Conservation (phyloP, 2,797 vertebrate genomes). For the Falco biarmicus region DNA sequence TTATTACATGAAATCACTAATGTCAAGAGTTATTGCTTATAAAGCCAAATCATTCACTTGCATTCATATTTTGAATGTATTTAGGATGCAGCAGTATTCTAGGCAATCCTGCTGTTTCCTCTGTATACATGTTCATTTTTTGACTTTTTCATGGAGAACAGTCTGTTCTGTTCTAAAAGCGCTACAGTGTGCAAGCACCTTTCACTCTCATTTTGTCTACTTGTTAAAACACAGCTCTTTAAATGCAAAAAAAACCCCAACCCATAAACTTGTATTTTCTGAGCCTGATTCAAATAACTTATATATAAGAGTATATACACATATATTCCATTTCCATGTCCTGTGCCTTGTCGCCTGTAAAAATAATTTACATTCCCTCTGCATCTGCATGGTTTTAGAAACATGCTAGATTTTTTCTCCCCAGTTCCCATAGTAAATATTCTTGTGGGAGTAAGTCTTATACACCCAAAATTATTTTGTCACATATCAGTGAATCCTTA, state of each 20-base stretch:
- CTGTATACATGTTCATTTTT: not conserved
- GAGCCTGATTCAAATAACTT: not conserved
- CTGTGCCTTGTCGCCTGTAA: not conserved
- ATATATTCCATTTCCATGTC: not conserved
- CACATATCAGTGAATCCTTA: not conserved
- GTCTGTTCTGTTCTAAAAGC: not conserved
- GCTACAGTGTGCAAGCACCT: rapidly evolving
- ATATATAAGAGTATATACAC: not conserved
- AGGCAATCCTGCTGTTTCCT: not conserved
- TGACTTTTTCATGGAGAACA: not conserved
- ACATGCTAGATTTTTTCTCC: not conserved
- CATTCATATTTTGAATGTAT: not conserved
- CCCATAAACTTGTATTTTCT: not conserved
- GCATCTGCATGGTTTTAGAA: not conserved
- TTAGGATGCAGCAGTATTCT: not conserved
- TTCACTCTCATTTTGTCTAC: not conserved
- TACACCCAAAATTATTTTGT: slow-evolving; percentile 22
- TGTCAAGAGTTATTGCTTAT: not conserved
- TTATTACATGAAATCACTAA: not conserved
- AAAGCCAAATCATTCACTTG: not conserved
- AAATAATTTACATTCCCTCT: not conserved
- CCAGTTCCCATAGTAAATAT: not conserved
- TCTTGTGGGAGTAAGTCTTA: not conserved
- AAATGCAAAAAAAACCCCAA: not conserved
- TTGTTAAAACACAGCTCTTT: not conserved